Percentiles rank a stretch among this genome's conserved stretches.
Conservation (phyloP, 2,113 vertebrate genomes). For the Colinus virginianus region DNA sequence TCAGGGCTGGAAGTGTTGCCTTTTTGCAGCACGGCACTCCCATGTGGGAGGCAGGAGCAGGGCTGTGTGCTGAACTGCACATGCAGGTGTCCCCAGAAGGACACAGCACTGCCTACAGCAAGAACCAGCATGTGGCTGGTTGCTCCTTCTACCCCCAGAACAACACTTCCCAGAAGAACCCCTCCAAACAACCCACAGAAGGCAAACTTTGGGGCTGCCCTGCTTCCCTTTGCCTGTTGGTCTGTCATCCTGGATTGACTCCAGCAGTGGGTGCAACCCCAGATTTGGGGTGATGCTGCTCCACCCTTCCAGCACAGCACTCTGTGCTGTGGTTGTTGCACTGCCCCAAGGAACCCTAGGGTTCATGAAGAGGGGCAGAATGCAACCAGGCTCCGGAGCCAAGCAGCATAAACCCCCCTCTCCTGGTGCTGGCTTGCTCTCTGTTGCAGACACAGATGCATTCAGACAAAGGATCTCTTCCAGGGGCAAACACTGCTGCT, state of each 20-base stretch:
- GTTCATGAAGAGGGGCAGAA: not conserved
- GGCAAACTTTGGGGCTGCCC: not conserved
- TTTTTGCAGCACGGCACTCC: fast-evolving
- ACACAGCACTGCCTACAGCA: not conserved
- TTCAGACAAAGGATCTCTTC: not conserved
- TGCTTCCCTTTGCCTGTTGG: not conserved
- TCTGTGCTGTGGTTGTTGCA: fast-evolving
- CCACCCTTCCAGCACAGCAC: not conserved
- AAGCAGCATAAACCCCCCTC: fast-evolving
- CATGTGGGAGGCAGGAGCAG: fast-evolving
- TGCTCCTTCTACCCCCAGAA: not conserved
- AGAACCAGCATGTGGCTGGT: not conserved
- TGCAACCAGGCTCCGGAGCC: not conserved
- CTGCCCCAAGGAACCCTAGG: fast-evolving
- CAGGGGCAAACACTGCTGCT: not conserved
- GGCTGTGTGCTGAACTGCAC: not conserved
- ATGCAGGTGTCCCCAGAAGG: not conserved
- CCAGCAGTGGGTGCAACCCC: fast-evolving
- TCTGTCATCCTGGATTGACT: not conserved
- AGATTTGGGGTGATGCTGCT: not conserved
- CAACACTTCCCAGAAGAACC: not conserved
- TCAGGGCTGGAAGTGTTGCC: not conserved
- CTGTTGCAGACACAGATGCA: not conserved
- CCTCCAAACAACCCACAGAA: not conserved
- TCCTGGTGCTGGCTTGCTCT: not conserved